These are phyloP conservation scores for Hydrotaea diabolus DNA, from an alignment of 2,888 invertebrate species.

Conservation along the genomic window DNA sequence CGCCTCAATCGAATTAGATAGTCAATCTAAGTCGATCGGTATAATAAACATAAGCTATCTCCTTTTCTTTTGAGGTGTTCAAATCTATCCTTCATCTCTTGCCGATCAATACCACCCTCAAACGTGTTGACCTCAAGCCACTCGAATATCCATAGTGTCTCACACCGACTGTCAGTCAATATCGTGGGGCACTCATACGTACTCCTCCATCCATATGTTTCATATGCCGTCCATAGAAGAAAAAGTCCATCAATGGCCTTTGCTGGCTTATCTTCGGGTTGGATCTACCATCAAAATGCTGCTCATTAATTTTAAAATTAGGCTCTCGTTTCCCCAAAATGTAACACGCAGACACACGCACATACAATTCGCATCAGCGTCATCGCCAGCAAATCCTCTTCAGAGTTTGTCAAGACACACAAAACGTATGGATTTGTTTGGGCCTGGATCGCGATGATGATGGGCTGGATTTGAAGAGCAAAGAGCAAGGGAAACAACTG, in stretches of 20 bases:
- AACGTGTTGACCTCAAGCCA: conserved; percentile 29
- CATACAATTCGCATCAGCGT: conserved; percentile 50
- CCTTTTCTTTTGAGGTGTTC: too few relatives aligned
- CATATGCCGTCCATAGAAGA: conserved; percentile 45
- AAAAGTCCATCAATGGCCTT: conserved; percentile 61
- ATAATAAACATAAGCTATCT: too few relatives aligned
- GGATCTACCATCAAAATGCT: conserved; percentile 79
- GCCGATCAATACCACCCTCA: not conserved
- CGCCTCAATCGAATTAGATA: too few relatives aligned
- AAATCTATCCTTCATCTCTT: too few relatives aligned
- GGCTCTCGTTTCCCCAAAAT: conserved; percentile 75
- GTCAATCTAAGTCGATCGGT: too few relatives aligned
- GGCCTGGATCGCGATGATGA: not conserved
- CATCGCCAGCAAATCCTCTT: conserved; percentile 59
- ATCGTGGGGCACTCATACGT: conserved; percentile 22
- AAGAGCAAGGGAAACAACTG: not conserved
- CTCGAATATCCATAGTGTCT: not conserved
- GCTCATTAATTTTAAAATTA: conserved; percentile 80
- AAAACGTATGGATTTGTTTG: not conserved
- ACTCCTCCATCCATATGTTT: conserved; percentile 22
- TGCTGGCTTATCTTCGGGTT: conserved; percentile 72
- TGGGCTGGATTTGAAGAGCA: not conserved
- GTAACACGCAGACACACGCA: conserved; percentile 45
- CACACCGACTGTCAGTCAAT: conserved; percentile 20
- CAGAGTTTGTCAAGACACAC: not conserved